A percentile compares a stretch with the other conserved stretches of the same genome.
These are phyloP conservation scores for Ramphastos sulfuratus DNA, from an alignment of 2,113 vertebrate genomes.

Conservation along the genomic window DNA sequence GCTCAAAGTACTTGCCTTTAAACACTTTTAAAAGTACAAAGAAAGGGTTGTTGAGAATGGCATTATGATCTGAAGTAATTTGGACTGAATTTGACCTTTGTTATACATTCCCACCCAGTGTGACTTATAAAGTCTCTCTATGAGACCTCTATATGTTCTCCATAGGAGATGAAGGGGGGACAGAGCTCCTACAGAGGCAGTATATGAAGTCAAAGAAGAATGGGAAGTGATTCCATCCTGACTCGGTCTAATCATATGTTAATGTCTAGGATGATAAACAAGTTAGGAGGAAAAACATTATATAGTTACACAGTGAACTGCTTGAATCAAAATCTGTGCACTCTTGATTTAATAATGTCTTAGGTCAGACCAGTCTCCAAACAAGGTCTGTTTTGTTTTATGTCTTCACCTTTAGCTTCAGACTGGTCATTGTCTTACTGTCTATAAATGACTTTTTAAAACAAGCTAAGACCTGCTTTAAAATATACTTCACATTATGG, in stretches of 20 bases:
- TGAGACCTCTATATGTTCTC: not conserved
- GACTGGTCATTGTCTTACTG: not conserved
- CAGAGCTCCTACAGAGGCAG: not conserved
- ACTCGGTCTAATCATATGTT: not conserved
- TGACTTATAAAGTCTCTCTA: not conserved
- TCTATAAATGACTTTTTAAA: not conserved
- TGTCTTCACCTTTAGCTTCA: not conserved
- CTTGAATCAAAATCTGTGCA: not conserved
- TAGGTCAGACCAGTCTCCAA: accelerated
- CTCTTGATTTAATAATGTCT: not conserved
- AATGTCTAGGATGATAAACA: not conserved
- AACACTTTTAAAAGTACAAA: not conserved
- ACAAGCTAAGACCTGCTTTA: not conserved
- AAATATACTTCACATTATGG: not conserved
- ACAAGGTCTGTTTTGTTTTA: not conserved
- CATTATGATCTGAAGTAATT: not conserved
- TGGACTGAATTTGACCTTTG: not conserved
- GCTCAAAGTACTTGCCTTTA: not conserved
- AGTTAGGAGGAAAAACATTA: not conserved
- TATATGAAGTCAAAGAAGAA: not conserved
- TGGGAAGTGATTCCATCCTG: not conserved
- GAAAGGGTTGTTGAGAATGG: not conserved
- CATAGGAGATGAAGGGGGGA: not conserved
- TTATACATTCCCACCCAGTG: not conserved
- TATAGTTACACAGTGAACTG: accelerated